Percentiles rank a stretch among this genome's conserved stretches.
Evolutionary conservation across 2,888 invertebrate genomes (phyloP).

Genomic region (Drymonia ruficornis): DNA sequence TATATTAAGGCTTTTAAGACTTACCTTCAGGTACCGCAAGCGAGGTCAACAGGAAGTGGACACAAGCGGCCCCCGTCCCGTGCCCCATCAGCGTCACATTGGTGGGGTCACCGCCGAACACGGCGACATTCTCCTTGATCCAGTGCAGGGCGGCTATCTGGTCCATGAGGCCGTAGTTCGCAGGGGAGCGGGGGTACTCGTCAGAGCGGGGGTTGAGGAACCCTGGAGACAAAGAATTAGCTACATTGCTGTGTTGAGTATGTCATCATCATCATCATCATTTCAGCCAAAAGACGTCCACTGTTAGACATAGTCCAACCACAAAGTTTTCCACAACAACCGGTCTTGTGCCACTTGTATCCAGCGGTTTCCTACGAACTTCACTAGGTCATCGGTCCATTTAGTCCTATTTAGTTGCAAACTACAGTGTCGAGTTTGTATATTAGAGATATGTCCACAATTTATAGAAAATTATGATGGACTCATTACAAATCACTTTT

Average conservation of each 20-base stretch:
- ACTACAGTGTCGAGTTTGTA: neutral
- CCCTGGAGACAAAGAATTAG: constrained; percentile 82
- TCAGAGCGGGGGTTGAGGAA: constrained; percentile 95
- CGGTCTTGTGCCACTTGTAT: too few relatives aligned
- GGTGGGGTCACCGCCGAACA: constrained; percentile 97
- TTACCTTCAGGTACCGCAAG: constrained; percentile 96
- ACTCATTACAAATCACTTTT: too few relatives aligned
- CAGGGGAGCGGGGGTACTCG: constrained; percentile 93
- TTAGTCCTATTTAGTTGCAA: neutral
- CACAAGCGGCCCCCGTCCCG: constrained; percentile 97
- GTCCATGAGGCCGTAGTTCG: constrained; percentile 99
- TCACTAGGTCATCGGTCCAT: too few relatives aligned
- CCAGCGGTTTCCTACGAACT: too few relatives aligned
- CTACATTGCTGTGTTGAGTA: neutral
- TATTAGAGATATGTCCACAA: too few relatives aligned
- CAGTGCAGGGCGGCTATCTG: constrained; percentile 98
- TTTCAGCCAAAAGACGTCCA: too few relatives aligned
- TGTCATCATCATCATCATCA: too few relatives aligned
- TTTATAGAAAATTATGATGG: too few relatives aligned
- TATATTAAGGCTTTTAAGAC: constrained; percentile 27
- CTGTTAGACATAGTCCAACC: too few relatives aligned
- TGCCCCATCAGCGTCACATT: constrained; percentile 98
- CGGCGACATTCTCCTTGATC: constrained; percentile 97
- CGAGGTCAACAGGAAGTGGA: constrained; percentile 97
- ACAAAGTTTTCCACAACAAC: too few relatives aligned